These are phyloP conservation scores for Uria lomvia DNA, from an alignment of 2,113 vertebrate genomes.

Conservation along the genomic window DNA sequence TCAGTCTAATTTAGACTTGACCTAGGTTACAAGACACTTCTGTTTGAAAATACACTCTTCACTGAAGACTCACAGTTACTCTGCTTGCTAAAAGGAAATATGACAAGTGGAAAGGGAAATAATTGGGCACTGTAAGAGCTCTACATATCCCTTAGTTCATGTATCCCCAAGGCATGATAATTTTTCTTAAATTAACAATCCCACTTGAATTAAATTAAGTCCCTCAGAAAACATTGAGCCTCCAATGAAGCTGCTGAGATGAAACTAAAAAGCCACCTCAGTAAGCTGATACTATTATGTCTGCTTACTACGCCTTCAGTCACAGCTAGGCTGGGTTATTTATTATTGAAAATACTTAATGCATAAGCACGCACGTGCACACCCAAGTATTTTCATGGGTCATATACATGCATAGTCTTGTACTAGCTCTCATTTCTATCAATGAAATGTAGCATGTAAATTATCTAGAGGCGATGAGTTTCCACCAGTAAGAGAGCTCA, in stretches of 20 bases:
- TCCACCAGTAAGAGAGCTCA: neutral
- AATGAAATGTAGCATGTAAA: neutral
- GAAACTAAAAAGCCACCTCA: neutral
- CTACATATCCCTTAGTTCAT: neutral
- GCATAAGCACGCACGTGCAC: neutral
- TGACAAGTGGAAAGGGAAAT: neutral
- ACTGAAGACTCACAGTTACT: neutral
- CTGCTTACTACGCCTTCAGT: neutral
- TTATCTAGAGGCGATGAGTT: neutral
- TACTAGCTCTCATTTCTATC: neutral
- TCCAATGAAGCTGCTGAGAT: neutral
- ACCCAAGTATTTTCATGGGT: neutral
- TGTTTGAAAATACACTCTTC: neutral
- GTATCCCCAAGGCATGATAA: neutral
- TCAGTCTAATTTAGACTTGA: neutral
- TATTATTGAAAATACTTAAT: constrained; percentile 14
- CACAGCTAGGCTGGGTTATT: neutral
- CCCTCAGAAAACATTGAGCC: neutral
- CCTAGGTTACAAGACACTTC: neutral
- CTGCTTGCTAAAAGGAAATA: neutral
- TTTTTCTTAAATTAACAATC: neutral
- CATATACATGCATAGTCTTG: neutral
- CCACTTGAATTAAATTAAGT: neutral
- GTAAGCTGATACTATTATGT: neutral
- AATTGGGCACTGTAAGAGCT: neutral